A percentile compares a stretch with the other conserved stretches of the same genome.
Evolutionary conservation across 2,113 vertebrate species (phyloP).

Genomic region (Ranitomeya variabilis): DNA sequence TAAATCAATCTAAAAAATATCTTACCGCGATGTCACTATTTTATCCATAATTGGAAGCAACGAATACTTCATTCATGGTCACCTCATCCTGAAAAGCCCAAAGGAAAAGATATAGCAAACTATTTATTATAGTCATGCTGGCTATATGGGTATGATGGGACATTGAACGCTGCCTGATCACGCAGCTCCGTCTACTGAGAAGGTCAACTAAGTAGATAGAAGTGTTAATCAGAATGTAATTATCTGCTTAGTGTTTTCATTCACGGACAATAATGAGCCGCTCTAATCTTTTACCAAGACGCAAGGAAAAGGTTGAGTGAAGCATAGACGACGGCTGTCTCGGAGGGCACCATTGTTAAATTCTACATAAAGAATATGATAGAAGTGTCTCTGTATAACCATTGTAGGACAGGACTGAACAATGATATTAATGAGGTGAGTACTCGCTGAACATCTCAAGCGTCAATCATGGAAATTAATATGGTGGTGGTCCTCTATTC

Average conservation of each 20-base stretch:
- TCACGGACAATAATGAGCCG: slow-evolving; percentile 27
- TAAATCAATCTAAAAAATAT: too few relatives aligned
- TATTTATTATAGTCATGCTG: background rate
- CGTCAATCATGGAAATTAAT: too few relatives aligned
- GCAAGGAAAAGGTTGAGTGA: slow-evolving; percentile 30
- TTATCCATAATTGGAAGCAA: background rate
- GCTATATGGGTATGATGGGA: background rate
- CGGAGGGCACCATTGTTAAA: background rate
- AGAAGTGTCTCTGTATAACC: background rate
- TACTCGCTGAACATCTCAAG: too few relatives aligned
- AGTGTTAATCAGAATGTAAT: slow-evolving; percentile 54
- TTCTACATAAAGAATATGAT: background rate
- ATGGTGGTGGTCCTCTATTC: too few relatives aligned
- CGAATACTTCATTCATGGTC: background rate
- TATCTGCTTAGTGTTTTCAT: slow-evolving; percentile 28
- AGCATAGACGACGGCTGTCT: background rate
- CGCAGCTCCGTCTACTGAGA: background rate
- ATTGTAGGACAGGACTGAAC: background rate
- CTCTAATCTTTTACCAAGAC: slow-evolving; percentile 35
- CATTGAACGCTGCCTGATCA: background rate
- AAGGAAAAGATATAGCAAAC: background rate
- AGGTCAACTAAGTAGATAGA: slow-evolving; percentile 42
- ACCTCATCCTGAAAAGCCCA: background rate
- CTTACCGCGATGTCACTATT: background rate
- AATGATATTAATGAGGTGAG: too few relatives aligned